Base-by-base conservation (phyloP, 2,797 vertebrate genomes). In the Gobionotothen gibberifrons region DNA sequence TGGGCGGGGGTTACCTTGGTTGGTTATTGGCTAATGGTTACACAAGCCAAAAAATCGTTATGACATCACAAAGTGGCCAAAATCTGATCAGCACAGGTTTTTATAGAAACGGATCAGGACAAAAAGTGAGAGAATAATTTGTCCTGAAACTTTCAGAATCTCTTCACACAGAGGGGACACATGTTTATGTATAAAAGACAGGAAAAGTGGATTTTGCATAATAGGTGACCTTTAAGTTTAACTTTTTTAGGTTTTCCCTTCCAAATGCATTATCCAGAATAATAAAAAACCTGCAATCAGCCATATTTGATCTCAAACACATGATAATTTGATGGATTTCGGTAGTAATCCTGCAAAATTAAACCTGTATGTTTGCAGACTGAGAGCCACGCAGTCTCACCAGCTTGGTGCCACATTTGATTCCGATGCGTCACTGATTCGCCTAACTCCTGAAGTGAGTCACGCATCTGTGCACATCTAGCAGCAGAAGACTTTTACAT, bases 381-480 rank as follows among this genome's bases (percentile, higher is more conserved):
- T 11, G 26, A 36, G 52, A 7, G 26, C 22, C 3, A 26, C 22
- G 22, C 22, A 26, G 29, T 29, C 55, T 52, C 53, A n/a, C 13
- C 56, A 39, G 61, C 61, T 26, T 21, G 39, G 56, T 61, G 72
- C 53, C 68, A 81, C 55, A 10, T 82, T 74, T 59, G 52, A 80
- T 60, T 79, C 74, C 13, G 42, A 75, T 61, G 83, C 63, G 13
- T 56, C 70, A 32, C 77, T 83, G 84, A 87, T 90, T 67, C 55
- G 54, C 74, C 67, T 89, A 82, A 90, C 83, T 89, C 73, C 65
- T 76, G 65, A 53, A 53, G 79, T 72, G 70, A 83, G 59, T 82
- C 73, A 11, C 49, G 72, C 83, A 83, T 89, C 84, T 86, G 83
- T 69, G 68, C 71, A 60, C 51, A 64, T 61, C 58, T 36, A 26